Conservation (phyloP, 2,888 invertebrate genomes). For the Drosophila cracens region DNA sequence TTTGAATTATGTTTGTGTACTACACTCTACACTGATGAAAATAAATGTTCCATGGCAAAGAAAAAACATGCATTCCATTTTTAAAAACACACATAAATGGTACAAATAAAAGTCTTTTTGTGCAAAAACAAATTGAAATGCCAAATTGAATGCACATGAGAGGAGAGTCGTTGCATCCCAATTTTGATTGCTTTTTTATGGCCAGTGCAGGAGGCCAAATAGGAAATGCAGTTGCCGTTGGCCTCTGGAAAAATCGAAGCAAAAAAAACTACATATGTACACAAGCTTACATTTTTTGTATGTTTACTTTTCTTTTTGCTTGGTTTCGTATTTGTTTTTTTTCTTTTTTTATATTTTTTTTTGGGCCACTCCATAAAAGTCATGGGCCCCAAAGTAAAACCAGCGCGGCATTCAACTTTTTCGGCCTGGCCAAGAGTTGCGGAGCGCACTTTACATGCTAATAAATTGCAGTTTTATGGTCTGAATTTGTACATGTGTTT, state of each 20-base stretch:
- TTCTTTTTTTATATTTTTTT: neutral
- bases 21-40: constrained; percentile 10
- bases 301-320: constrained; percentile 20
- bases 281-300: constrained; percentile 6
- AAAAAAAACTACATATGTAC: neutral
- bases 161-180: constrained; percentile 39
- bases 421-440: constrained; percentile 35
- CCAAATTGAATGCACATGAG: constrained; percentile 47
- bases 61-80: constrained; percentile 12
- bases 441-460: constrained; percentile 71
- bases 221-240: constrained; percentile 2
- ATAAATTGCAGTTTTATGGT: constrained; percentile 81
- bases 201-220: constrained; percentile 23
- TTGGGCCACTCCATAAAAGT: constrained; percentile 37
- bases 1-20: neutral
- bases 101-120: constrained; percentile 9
- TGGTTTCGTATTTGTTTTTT: neutral
- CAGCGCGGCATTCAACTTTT: constrained; percentile 47
- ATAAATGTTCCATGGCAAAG: constrained; percentile 16
- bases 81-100: constrained; percentile 6
- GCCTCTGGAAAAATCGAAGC: constrained; percentile 16
- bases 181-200: constrained; percentile 60
- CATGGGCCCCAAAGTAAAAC: constrained; percentile 51
- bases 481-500: constrained; percentile 15
- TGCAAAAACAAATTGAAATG: constrained; percentile 18